Evolutionary conservation across 2,888 invertebrate species (phyloP), one percentile per base, ranked within the genome.

Genomic region (Dexiosoma caninum): DNA sequence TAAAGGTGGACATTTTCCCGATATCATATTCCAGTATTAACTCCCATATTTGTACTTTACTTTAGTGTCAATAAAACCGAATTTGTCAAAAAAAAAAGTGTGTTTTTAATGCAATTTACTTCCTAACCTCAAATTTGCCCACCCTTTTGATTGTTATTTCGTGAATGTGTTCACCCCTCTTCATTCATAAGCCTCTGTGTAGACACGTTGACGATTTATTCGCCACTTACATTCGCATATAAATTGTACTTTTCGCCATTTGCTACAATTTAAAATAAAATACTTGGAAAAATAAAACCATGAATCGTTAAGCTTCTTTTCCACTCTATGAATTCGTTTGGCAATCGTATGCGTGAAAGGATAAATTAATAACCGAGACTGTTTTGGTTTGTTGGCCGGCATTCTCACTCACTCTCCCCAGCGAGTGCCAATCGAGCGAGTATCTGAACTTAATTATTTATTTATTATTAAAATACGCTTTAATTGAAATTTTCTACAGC

Each of bases 381-480:
- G 6, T 51, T n/a, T 21, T 60, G 62, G 19, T 42, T 46, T 21
- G 35, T n/a, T 27, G 27, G 27, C 27, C 6, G 27, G 27, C 7
- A 14, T 46, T n/a, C 27, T 10, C 9, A n/a, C 8, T 14, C 42
- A 14, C 14, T 14, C n/a, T 27, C 16, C 21, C 37, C 27, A 9
- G 51, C 10, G 21, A 19, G 8, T 62, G 2, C 30, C 3, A 55
- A 49, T 51, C 32, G 21, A 59, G 12, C 7, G 30, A 30, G 59
- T 64, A 69, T 72, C 62, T 71, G 69, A 72, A 77, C 64, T 66
- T 67, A 83, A 84, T 84, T 79, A 82, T 82, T 84, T 78, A 82
- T 82, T 84, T 82, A 83, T 84, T 82, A 83, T 82, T 82, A 82
- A 84, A 82, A 79, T 69, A 80, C 23, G 77, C 75, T 83, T 82